These are phyloP conservation scores for Megathymus violae DNA, from an alignment of 1,140 invertebrate genomes.

Conservation along the genomic window DNA sequence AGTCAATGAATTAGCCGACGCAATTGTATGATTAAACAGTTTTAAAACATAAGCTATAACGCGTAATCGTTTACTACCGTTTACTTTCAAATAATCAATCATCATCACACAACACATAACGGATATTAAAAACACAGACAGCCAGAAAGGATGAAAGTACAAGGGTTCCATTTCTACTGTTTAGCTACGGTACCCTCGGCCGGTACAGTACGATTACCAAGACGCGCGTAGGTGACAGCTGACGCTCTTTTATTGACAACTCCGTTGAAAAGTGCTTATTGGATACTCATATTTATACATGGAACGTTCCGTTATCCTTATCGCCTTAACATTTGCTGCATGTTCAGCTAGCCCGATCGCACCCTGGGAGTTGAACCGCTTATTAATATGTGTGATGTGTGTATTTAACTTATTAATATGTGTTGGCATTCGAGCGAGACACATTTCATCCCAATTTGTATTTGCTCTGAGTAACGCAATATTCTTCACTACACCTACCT, in stretches of 20 bases:
- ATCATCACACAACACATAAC: no score
- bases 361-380: no score
- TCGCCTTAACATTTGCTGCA: background rate
- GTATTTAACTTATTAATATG: conserved; percentile 16
- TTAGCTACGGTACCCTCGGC: background rate
- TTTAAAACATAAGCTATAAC: no score
- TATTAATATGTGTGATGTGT: no score
- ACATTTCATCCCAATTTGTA: conserved; percentile 9
- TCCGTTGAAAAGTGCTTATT: background rate
- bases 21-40: conserved; percentile 14
- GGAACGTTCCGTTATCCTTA: background rate
- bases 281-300: background rate
- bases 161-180: no score
- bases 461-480: background rate
- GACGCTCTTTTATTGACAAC: background rate
- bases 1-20: conserved; percentile 19
- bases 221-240: no score
- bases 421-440: background rate
- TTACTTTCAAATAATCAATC: no score
- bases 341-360: background rate
- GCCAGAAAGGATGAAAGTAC: no score
- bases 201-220: background rate
- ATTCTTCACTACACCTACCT: no score
- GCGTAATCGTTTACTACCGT: no score
- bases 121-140: no score